phyloP scores from a whole-genome alignment of 2,113 vertebrate species.

The Poeciliopsis turrubarensis region DNA sequence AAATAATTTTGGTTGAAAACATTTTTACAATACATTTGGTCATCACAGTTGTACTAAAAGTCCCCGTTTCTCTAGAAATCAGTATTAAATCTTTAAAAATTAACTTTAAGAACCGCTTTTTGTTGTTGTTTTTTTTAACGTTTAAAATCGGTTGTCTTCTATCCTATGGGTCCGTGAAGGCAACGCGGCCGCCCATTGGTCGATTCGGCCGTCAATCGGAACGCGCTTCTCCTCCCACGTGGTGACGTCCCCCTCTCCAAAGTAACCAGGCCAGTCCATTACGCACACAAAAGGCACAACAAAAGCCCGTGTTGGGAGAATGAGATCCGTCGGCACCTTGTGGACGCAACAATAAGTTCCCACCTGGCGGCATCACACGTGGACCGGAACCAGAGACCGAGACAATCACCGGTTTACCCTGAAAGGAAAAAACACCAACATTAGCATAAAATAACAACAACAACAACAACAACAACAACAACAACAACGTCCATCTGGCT shows the following conservation, averaged over 20 bases:
- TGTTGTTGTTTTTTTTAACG: neutral
- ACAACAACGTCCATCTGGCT: conserved; percentile 14
- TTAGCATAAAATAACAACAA: neutral
- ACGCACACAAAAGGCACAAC: conserved; percentile 82
- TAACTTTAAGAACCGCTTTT: neutral
- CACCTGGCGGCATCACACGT: conserved; percentile 55
- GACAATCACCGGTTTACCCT: conserved; percentile 48
- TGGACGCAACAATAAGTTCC: conserved; percentile 50
- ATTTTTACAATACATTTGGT: too few species aligned
- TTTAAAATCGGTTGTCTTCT: conserved; percentile 15
- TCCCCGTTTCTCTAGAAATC: neutral
- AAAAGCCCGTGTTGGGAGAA: conserved; percentile 76
- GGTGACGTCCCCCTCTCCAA: conserved; percentile 73
- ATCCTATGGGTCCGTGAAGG: conserved; percentile 57
- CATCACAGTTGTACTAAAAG: neutral
- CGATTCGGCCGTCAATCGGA: conserved; percentile 45
- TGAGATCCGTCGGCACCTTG: conserved; percentile 59
- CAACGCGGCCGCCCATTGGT: conserved; percentile 58
- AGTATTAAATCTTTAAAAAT: neutral
- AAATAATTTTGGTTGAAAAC: too few species aligned
- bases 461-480: too few species aligned
- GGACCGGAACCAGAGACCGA: conserved; percentile 46
- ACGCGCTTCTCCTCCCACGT: conserved; percentile 60
- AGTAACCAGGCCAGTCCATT: conserved; percentile 75
- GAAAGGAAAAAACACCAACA: conserved; percentile 12